Base-by-base conservation (phyloP, 2,113 vertebrate species). In the Tinamus guttatus region DNA sequence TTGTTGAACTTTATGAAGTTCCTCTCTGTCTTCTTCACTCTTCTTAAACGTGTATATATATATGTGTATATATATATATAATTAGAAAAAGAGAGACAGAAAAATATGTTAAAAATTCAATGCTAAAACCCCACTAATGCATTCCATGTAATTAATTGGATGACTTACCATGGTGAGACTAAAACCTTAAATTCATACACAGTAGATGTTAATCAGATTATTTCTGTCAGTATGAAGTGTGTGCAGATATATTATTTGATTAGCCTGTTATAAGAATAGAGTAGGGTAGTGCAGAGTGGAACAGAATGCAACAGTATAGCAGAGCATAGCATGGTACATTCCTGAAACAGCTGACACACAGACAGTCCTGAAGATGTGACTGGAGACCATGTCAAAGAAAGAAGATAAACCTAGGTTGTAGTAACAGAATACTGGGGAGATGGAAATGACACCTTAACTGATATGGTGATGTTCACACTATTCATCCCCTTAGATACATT, bases 391-490 rank as follows among this genome's bases (percentile, higher is more conserved):
- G 2, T 12, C 15, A 58, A 51, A 9, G 14, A 76, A 60, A 64
- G 58, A 51, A 38, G 22, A 34, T 87, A 20, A 2, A 38, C 2
- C 1, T 27, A 19, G 7, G 16, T 80, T 84, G 6, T 40, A 76
- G 71, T 13, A 92, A 36, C 3, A 64, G 7, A 56, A 6, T 21
- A 64, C 1, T 60, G 11, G 24, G 13, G 27, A 77, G 21, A 25
- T 14, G 7, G 10, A 81, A 76, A n/a, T 9, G 11, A 0, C 13
- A 56, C 12, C 30, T 40, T 11, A 16, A 30, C 19, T 54, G 3
- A 45, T 51, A 30, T 5, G 18, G 2, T 0, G 0, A 41, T 34
- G 34, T 11, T 78, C 15, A 20, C 11, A 71, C 13, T 51, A 32
- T 11, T 1, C 5, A 52, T 3, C 2, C 1, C 9, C 45, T 69